Base-by-base conservation (phyloP, 1,140 invertebrate genomes). In the Drosophila santomea region DNA sequence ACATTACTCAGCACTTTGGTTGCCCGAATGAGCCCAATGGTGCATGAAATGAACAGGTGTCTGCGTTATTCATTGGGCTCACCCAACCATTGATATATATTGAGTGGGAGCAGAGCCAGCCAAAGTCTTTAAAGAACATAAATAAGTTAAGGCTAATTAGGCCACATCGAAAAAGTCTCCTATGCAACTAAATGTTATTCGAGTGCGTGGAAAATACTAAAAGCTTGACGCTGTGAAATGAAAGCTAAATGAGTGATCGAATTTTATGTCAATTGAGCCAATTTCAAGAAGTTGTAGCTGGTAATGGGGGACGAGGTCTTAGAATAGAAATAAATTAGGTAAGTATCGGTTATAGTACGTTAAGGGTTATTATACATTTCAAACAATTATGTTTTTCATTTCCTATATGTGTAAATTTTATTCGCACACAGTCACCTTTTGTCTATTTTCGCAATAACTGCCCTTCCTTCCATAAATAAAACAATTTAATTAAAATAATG, bases 1-100 rank as follows among this genome's bases (percentile, higher is more conserved):
- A 50, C 68, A 86, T 86, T 78, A 85, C 78, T 82, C 83, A 78
- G 82, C 82, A 81, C 45, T 62, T 43, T 77, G 11, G n/a, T 15
- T 68, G 41, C 20, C 28, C 38, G 15, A 48, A 67, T 47, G 66
- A 39, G 67, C 67, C 64, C 67, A 82, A 50, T 88, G 79, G 82
- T 75, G 83, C 82, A 78, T 86, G 74, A 82, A 75, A 66, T 50
- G 58, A 74, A 64, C 83, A 86, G 82, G 82, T 86, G 82, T 71
- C 60, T 72, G 78, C 47, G 54, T 56, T 43, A 71, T 59, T 51
- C 47, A 72, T 36, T 44, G 60, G 66, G 55, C 81, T 81, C 73
- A 76, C 54, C 55, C 63, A 50, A 20, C 47, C 45, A 74, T 64
- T 47, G 59, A 4, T 39, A 57, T 61, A 56, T 64, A 79, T 50